phyloP scores from a whole-genome alignment of 2,888 invertebrate species.

The Aphodius sticticus region DNA sequence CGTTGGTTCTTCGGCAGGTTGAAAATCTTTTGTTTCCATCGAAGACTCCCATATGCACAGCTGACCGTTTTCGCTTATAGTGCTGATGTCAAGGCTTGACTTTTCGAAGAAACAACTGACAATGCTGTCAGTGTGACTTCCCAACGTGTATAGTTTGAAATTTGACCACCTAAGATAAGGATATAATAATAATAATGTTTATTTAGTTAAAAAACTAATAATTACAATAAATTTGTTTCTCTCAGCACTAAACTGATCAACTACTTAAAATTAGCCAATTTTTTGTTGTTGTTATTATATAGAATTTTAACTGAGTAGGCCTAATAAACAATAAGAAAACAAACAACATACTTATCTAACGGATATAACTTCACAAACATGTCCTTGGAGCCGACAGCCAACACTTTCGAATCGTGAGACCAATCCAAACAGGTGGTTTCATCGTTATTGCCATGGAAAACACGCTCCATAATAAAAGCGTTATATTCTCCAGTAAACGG shows the following conservation, averaged over 20 bases:
- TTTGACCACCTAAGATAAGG: slow-evolving; percentile 64
- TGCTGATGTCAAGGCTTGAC: slow-evolving; percentile 83
- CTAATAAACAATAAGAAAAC: too few relatives aligned
- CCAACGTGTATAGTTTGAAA: slow-evolving; percentile 78
- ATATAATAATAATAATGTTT: too few relatives aligned
- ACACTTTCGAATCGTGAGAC: slow-evolving; percentile 88
- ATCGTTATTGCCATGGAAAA: slow-evolving; percentile 83
- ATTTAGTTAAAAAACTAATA: too few relatives aligned
- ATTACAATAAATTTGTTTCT: too few relatives aligned
- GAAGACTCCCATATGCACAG: slow-evolving; percentile 88
- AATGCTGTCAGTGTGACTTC: slow-evolving; percentile 86
- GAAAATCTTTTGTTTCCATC: slow-evolving; percentile 74
- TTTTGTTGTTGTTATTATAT: too few relatives aligned
- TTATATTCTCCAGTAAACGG: slow-evolving; percentile 82
- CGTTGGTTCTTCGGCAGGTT: slow-evolving; percentile 61
- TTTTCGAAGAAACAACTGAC: slow-evolving; percentile 89
- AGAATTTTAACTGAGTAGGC: too few relatives aligned
- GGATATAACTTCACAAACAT: slow-evolving; percentile 86
- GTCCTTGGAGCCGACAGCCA: slow-evolving; percentile 93
- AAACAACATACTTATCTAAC: slow-evolving; percentile 65
- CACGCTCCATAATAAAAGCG: slow-evolving; percentile 85
- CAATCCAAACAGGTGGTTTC: slow-evolving; percentile 89
- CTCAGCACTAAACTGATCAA: too few relatives aligned
- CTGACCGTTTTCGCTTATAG: slow-evolving; percentile 85
- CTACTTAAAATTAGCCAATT: too few relatives aligned